Percentiles rank a stretch among this genome's conserved stretches.
Evolutionary conservation across 2,888 invertebrate species (phyloP).

Genomic region (Pinctada fucata): DNA sequence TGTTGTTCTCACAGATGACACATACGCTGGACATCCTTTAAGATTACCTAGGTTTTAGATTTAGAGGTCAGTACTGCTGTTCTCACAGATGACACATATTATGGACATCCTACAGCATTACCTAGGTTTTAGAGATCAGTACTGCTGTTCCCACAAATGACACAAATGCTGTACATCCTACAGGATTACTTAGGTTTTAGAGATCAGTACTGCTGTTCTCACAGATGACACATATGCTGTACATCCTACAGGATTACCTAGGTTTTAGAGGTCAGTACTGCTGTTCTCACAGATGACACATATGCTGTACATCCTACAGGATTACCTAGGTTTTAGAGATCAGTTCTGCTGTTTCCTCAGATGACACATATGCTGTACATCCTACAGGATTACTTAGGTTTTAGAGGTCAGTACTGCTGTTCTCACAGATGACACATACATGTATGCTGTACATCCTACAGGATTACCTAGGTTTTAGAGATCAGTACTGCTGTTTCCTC

Average conservation of each 20-base stretch:
- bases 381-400: too few species aligned
- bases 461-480: conserved; percentile 76
- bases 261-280: too few species aligned
- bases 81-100: conserved; percentile 78
- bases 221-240: too few species aligned
- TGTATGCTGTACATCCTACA: conserved; percentile 76
- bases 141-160: conserved; percentile 77
- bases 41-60: neutral
- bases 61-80: conserved; percentile 54
- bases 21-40: neutral
- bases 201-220: conserved; percentile 55
- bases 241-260: too few species aligned
- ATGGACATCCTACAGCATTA: conserved; percentile 78
- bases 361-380: too few species aligned
- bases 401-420: conserved; percentile 54
- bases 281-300: too few species aligned
- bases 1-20: neutral
- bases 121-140: conserved; percentile 73
- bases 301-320: too few species aligned
- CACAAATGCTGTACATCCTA: conserved; percentile 76
- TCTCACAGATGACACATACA: conserved; percentile 77
- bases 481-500: conserved; percentile 75
- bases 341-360: too few species aligned
- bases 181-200: conserved; percentile 77
- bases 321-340: too few species aligned